phyloP scores from a whole-genome alignment of 2,797 vertebrate species.

The Dipus sagitta region DNA sequence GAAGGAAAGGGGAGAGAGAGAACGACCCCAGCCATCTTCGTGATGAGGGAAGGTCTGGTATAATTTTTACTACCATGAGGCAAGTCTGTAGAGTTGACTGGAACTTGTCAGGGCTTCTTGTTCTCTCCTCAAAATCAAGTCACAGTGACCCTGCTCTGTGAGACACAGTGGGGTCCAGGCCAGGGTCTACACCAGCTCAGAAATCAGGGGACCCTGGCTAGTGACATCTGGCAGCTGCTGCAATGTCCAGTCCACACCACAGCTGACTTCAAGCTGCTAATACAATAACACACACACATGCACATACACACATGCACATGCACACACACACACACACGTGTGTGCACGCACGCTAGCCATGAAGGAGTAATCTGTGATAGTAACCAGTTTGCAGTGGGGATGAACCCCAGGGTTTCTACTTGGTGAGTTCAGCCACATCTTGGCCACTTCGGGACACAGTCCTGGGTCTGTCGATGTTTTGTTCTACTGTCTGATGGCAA shows the following conservation, averaged over 20 bases:
- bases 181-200: too few relatives aligned
- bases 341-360: too few relatives aligned
- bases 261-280: not conserved
- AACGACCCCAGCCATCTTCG: not conserved
- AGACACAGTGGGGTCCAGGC: accelerated
- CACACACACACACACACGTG: too few relatives aligned
- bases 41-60: not conserved
- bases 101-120: not conserved
- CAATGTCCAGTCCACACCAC: not conserved
- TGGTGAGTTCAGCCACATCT: not conserved
- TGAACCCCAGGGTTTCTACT: not conserved
- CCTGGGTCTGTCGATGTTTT: not conserved
- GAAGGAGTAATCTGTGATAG: not conserved
- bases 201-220: not conserved
- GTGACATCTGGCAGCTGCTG: not conserved
- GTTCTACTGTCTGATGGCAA: not conserved
- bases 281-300: too few relatives aligned
- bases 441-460: not conserved
- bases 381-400: not conserved
- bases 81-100: not conserved
- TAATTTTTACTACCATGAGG: not conserved
- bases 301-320: too few relatives aligned
- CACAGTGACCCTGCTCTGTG: too few relatives aligned
- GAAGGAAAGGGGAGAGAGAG: too few relatives aligned
- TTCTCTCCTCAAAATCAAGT: not conserved